These are phyloP conservation scores for Dolichoris vasculosae DNA, from an alignment of 1,140 invertebrate genomes.

Conservation along the genomic window DNA sequence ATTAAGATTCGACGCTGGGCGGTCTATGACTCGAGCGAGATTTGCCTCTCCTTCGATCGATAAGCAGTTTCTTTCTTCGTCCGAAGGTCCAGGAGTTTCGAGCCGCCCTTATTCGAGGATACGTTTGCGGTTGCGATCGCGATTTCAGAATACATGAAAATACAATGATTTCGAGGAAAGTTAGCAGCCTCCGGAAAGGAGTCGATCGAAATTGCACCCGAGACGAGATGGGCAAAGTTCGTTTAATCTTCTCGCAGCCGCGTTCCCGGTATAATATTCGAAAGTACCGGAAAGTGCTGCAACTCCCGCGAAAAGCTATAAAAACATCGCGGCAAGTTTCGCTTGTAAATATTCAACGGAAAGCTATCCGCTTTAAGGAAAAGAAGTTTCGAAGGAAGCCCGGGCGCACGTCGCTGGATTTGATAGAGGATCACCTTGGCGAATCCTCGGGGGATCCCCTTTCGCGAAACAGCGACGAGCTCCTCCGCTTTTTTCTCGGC, in stretches of 20 bases:
- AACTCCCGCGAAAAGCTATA: background rate
- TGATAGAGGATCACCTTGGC: conserved; percentile 57
- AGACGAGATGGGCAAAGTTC: background rate
- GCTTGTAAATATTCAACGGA: conserved; percentile 9
- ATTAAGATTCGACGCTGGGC: background rate
- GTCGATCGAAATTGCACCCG: background rate
- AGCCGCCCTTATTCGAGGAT: too few relatives aligned
- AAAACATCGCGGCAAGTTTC: background rate
- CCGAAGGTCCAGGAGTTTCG: too few relatives aligned
- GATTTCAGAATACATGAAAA: too few relatives aligned
- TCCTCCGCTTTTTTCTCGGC: conserved; percentile 20
- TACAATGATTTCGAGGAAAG: background rate
- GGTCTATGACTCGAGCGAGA: background rate
- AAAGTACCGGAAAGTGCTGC: background rate
- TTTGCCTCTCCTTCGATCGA: background rate
- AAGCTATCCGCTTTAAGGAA: conserved; percentile 9
- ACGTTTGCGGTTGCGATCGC: too few relatives aligned
- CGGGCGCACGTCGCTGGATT: conserved; percentile 50
- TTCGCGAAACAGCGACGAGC: conserved; percentile 57
- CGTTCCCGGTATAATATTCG: background rate
- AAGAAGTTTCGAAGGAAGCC: background rate
- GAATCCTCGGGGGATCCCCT: conserved; percentile 58
- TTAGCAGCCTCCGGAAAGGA: too few relatives aligned
- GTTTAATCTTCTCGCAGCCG: background rate
- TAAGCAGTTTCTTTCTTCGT: too few relatives aligned